A percentile compares a stretch with the other conserved stretches of the same genome.
Conservation (phyloP, 2,888 invertebrate species). For the Esperia sulphurella region DNA sequence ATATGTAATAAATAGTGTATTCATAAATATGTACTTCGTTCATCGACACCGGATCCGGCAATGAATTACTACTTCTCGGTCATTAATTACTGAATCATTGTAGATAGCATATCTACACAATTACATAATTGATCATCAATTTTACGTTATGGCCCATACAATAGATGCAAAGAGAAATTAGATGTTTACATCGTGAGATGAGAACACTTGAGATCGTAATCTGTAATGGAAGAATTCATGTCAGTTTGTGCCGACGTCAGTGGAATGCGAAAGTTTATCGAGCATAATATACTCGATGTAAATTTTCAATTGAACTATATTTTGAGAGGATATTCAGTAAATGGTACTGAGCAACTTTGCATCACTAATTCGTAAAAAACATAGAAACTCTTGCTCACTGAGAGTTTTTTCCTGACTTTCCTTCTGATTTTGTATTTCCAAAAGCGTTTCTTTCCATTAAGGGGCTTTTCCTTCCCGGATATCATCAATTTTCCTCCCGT, state of each 20-base stretch:
- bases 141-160: slow-evolving; percentile 9
- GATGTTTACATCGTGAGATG: slow-evolving; percentile 14
- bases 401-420: too few relatives aligned
- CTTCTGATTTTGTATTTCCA: too few relatives aligned
- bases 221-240: slow-evolving; percentile 13
- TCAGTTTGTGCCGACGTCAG: slow-evolving; percentile 2
- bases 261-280: slow-evolving; percentile 12
- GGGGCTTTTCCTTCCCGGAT: too few relatives aligned
- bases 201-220: slow-evolving; percentile 12
- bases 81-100: slow-evolving; percentile 5
- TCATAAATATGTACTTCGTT: too few relatives aligned
- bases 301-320: too few relatives aligned
- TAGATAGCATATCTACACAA: slow-evolving; percentile 7
- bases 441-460: too few relatives aligned
- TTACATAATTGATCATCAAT: slow-evolving; percentile 13
- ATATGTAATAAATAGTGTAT: too few relatives aligned
- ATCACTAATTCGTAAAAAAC: too few relatives aligned
- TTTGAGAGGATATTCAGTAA: too few relatives aligned
- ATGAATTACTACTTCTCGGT: neutral
- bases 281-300: neutral
- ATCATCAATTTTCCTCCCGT: too few relatives aligned
- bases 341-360: too few relatives aligned
- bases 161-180: slow-evolving; percentile 12
- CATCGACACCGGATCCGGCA: neutral
- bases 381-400: too few relatives aligned